phyloP scores from a whole-genome alignment of 2,113 vertebrate genomes.

The Speoplatyrhinus poulsoni region DNA sequence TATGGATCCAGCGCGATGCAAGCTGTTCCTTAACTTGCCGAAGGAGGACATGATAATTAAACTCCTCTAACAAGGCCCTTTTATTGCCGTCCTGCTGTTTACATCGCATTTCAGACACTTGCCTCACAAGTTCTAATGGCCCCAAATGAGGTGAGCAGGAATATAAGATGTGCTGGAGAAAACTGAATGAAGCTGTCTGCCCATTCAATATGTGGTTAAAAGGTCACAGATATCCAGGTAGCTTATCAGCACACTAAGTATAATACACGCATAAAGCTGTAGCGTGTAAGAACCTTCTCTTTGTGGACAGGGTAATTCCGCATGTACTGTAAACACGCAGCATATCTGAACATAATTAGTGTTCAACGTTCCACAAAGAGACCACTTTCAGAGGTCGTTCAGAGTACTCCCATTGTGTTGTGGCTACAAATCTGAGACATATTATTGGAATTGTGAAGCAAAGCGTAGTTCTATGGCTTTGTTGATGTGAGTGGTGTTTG shows the following conservation, averaged over 20 bases:
- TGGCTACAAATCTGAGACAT: too few species aligned
- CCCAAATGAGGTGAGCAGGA: slow-evolving; percentile 46
- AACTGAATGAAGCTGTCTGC: not conserved
- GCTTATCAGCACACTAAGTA: not conserved
- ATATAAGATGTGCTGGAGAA: not conserved
- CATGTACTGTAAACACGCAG: too few species aligned
- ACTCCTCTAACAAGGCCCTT: slow-evolving; percentile 62
- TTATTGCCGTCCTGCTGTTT: slow-evolving; percentile 66
- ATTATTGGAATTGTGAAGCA: too few species aligned
- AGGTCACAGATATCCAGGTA: slow-evolving; percentile 11
- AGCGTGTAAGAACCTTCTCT: too few species aligned
- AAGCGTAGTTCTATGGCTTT: too few species aligned
- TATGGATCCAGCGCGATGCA: slow-evolving; percentile 40
- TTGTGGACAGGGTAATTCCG: too few species aligned
- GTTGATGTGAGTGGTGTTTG: too few species aligned
- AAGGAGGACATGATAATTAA: slow-evolving; percentile 59
- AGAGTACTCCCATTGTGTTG: too few species aligned
- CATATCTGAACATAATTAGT: too few species aligned
- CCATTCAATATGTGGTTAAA: slow-evolving; percentile 7
- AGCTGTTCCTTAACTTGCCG: slow-evolving; percentile 49
- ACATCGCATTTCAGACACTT: slow-evolving; percentile 55
- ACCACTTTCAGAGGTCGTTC: too few species aligned
- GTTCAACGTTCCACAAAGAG: too few species aligned
- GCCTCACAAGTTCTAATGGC: slow-evolving; percentile 45
- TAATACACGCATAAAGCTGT: too few species aligned